Conservation (phyloP, 2,113 vertebrate species). For the Chrysochloris asiatica region DNA sequence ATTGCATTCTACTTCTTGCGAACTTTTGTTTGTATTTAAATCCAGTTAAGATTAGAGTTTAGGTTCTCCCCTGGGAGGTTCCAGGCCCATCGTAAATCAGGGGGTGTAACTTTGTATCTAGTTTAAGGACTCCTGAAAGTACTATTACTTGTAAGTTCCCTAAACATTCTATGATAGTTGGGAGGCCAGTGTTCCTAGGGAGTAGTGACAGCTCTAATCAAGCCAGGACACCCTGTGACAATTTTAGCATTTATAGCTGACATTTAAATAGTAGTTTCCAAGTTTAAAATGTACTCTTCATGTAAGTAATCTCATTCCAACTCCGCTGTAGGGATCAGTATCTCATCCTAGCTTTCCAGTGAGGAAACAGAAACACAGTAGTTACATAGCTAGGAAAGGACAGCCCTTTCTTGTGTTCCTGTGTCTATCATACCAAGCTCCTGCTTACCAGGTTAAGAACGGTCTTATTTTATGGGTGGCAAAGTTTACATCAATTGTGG, state of each 20-base stretch:
- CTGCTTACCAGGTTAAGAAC: background rate
- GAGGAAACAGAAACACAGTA: slow-evolving; percentile 10
- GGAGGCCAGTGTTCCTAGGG: background rate
- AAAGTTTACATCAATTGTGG: background rate
- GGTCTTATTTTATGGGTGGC: background rate
- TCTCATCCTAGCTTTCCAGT: slow-evolving; percentile 11
- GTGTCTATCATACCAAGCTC: background rate
- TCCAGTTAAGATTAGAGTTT: slow-evolving; percentile 31
- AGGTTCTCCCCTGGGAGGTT: background rate
- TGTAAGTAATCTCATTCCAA: background rate
- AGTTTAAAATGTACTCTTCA: slow-evolving; percentile 28
- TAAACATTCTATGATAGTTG: background rate
- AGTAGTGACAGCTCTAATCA: background rate
- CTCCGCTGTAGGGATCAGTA: background rate
- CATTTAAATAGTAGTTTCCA: slow-evolving; percentile 31
- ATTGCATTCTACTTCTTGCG: background rate
- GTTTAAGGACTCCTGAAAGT: slow-evolving; percentile 37
- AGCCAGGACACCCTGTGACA: background rate
- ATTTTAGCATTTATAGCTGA: slow-evolving; percentile 24
- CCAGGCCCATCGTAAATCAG: background rate
- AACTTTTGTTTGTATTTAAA: background rate
- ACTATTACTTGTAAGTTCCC: slow-evolving; percentile 22
- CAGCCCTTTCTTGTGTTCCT: background rate
- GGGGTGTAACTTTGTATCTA: background rate
- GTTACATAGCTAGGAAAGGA: background rate